Percentiles rank a stretch among this genome's conserved stretches.
These are phyloP conservation scores for Thysanoteuthis rhombus DNA, from an alignment of 2,888 invertebrate species.

Conservation along the genomic window DNA sequence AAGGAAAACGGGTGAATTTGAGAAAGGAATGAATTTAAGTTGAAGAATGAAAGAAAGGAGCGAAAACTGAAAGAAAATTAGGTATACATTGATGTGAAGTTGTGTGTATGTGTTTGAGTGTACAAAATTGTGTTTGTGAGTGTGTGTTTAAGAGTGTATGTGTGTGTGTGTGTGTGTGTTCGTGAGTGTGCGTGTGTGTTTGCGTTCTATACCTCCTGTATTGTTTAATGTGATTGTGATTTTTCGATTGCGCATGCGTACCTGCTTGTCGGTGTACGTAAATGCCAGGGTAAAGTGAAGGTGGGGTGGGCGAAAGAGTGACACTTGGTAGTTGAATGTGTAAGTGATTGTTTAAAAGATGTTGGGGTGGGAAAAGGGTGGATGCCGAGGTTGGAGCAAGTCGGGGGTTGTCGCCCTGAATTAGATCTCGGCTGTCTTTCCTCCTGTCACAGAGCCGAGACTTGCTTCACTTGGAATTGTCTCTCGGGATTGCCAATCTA, in stretches of 20 bases:
- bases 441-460: slow-evolving; percentile 12
- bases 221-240: neutral
- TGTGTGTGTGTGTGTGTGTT: neutral
- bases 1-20: too few relatives aligned
- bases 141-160: neutral
- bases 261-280: neutral
- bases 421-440: slow-evolving; percentile 12
- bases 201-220: neutral
- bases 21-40: too few relatives aligned
- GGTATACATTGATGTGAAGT: too few relatives aligned
- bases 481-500: neutral
- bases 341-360: neutral
- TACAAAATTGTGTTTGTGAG: neutral
- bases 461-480: slow-evolving; percentile 12
- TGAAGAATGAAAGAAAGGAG: too few relatives aligned
- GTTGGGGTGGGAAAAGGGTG: neutral
- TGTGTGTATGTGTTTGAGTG: neutral
- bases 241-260: neutral
- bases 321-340: neutral
- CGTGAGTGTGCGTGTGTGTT: neutral
- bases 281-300: neutral
- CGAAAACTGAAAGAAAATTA: too few relatives aligned
- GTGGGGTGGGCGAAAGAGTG: neutral
- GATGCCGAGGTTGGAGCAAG: neutral
- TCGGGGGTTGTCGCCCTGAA: slow-evolving; percentile 12